Evolutionary conservation across 2,888 invertebrate genomes (phyloP), one percentile per base, ranked within the genome.

Genomic region (Apamea monoglypha): DNA sequence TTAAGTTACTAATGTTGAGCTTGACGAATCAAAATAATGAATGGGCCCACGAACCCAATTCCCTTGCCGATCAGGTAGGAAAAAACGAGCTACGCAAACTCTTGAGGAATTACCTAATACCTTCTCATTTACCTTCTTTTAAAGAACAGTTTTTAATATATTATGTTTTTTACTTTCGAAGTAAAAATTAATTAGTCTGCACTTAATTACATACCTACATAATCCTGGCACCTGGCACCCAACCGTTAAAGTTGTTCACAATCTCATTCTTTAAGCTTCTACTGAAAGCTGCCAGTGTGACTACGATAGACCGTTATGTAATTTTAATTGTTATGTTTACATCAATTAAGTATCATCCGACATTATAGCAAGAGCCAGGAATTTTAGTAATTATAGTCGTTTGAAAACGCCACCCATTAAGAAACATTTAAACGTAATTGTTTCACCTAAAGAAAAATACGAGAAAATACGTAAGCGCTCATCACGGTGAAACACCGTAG

Each of bases 401-500:
- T 78, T 72, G 25, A 77, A 83, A 84, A 63, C 47, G 32, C 64
- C 68, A 74, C 56, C 74, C 68, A 84, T 87, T 84, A 72, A n/a
- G 77, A 66, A 74, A 83, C 72, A 70, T 80, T 86, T 64, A 79
- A 76, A 78, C 63, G 53, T 76, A 86, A 88, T 86, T 83, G 69
- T 79, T 83, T 74, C 47, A 76, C 50, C 80, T 56, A 70, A 64
- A 73, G 44, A 50, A 74, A 76, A 69, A 73, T 77, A 79, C 82
- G 47, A 44, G 59, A 64, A 74, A 56, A 78, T 78, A 74, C 47
- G 14, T 83, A 64, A 73, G 44, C 63, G 74, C 44, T 69, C 40
- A 74, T 67, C 70, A 53, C 32, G 36, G 56, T 80, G 74, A 78
- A 76, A 78, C 77, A 72, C 59, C 75, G 66, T 80, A 83, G 64